A percentile compares a stretch with the other conserved stretches of the same genome.
Evolutionary conservation across 1,140 invertebrate species (phyloP).

Genomic region (Scaptomyza pallida): DNA sequence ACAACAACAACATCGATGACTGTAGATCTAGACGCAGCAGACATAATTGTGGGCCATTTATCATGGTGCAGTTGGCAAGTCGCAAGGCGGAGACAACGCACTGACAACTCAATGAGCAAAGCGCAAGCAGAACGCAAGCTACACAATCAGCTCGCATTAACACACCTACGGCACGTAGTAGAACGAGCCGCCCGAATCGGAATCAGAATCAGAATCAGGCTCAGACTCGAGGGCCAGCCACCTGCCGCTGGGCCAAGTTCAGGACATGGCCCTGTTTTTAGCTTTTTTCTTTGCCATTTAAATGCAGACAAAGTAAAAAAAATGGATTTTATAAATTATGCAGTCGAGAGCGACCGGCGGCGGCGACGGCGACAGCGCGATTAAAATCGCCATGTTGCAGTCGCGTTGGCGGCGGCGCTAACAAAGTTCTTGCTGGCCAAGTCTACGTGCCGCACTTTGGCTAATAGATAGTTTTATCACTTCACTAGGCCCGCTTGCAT

Average conservation of each 20-base stretch:
- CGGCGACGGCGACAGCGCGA: constrained; percentile 63
- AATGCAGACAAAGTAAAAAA: constrained; percentile 83
- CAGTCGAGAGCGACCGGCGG: constrained; percentile 53
- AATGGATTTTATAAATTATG: constrained; percentile 83
- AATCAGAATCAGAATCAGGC: not conserved
- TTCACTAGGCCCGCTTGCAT: constrained; percentile 55
- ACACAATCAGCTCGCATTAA: constrained; percentile 70
- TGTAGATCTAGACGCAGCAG: constrained; percentile 45
- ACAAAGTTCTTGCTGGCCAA: constrained; percentile 49
- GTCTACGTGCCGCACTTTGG: constrained; percentile 63
- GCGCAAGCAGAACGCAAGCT: constrained; percentile 42
- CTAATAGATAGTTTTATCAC: constrained; percentile 84
- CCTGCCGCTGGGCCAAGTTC: constrained; percentile 77
- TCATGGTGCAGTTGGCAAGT: constrained; percentile 58
- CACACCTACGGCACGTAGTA: constrained; percentile 80
- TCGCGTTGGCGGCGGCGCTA: constrained; percentile 69
- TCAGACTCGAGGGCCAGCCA: constrained; percentile 23
- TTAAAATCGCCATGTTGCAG: constrained; percentile 69
- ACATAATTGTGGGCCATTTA: constrained; percentile 81
- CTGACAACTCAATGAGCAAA: constrained; percentile 80
- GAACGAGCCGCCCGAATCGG: constrained; percentile 11
- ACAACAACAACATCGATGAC: constrained; percentile 48
- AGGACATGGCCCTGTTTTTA: constrained; percentile 42
- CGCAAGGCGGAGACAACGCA: constrained; percentile 57
- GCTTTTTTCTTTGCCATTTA: constrained; percentile 59